These are phyloP conservation scores for Pithys albifrons DNA, from an alignment of 2,113 vertebrate genomes.

Conservation along the genomic window DNA sequence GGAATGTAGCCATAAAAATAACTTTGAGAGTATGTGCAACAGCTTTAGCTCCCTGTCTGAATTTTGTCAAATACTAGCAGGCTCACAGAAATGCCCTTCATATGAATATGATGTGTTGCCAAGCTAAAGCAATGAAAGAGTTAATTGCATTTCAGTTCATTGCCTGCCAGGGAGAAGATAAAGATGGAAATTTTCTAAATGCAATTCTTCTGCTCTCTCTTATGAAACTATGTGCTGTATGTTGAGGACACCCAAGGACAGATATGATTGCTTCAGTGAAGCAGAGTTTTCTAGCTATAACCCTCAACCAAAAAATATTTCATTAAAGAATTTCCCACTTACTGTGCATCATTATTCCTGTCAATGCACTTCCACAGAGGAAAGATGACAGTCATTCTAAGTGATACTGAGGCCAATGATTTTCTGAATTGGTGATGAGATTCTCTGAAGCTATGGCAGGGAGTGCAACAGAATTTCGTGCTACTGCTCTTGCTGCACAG, in stretches of 20 bases:
- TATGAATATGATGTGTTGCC: neutral
- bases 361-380: conserved; percentile 26
- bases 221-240: neutral
- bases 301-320: conserved; percentile 32
- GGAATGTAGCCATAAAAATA: neutral
- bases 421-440: conserved; percentile 4
- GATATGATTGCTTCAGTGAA: conserved; percentile 56
- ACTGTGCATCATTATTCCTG: conserved; percentile 63
- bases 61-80: neutral
- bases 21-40: neutral
- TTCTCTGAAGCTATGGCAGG: neutral
- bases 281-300: conserved; percentile 31
- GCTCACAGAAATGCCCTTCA: neutral
- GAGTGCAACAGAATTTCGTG: neutral
- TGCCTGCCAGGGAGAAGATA: conserved; percentile 31
- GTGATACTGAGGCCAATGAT: neutral
- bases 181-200: conserved; percentile 60
- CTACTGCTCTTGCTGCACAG: neutral
- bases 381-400: conserved; percentile 48
- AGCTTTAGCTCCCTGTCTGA: neutral
- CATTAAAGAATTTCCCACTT: conserved; percentile 45
- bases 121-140: neutral
- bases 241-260: conserved; percentile 65
- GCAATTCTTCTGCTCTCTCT: conserved; percentile 29
- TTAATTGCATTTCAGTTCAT: conserved; percentile 32